Conservation (phyloP, 53 echinoderm and acorn worm species). For the Holothuria leucospilota region DNA sequence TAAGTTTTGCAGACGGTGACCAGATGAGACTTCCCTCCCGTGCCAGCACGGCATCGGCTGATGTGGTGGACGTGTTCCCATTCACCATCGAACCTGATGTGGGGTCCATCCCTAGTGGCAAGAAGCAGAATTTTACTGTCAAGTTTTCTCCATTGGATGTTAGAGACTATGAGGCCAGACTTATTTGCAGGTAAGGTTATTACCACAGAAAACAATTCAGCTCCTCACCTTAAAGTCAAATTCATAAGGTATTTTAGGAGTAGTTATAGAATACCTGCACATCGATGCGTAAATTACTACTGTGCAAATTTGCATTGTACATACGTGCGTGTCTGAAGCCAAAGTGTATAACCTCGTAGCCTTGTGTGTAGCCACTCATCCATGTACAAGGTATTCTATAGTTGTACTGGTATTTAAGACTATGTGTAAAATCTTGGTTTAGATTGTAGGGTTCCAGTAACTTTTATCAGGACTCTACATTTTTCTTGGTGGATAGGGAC, state of each 20-base stretch:
- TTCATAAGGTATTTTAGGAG: no score
- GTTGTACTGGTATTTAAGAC: no score
- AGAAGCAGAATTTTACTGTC: conserved; percentile 96
- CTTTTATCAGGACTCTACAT: no score
- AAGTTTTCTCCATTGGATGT: conserved; percentile 96
- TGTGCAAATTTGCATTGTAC: no score
- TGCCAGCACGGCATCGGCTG: conserved; percentile 69
- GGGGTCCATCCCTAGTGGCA: conserved; percentile 82
- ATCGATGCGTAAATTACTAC: no score
- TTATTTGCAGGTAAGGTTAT: conserved; percentile 87
- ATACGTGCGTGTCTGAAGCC: no score
- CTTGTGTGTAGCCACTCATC: no score
- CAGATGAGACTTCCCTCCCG: conserved; percentile 86
- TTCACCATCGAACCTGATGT: conserved; percentile 86
- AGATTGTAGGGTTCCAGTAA: neutral
- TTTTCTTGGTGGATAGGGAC: no score
- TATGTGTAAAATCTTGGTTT: neutral
- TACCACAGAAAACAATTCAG: neutral
- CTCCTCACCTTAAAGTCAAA: no score
- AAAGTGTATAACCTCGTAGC: no score
- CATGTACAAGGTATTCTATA: no score
- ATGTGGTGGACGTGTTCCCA: conserved; percentile 73
- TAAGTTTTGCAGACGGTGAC: conserved; percentile 98
- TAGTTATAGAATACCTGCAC: no score
- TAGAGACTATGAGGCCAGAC: conserved; percentile 93